phyloP scores from a whole-genome alignment of 1,140 invertebrate species.

The Polyergus mexicanus region DNA sequence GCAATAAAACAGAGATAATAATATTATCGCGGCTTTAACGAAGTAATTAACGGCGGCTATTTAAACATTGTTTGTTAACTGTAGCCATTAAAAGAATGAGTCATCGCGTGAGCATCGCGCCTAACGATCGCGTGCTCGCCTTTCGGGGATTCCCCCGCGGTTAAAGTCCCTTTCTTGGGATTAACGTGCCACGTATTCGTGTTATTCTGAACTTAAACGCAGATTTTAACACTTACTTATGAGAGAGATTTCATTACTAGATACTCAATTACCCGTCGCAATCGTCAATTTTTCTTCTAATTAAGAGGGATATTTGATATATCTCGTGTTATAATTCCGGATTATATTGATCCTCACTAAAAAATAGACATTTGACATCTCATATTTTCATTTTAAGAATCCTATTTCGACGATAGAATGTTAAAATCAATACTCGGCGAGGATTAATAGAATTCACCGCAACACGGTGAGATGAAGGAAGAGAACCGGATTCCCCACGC shows the following conservation, averaged over 20 bases:
- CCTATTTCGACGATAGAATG: neutral
- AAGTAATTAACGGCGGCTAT: slow-evolving; percentile 50
- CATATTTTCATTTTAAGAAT: neutral
- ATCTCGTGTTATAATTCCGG: neutral
- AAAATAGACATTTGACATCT: neutral
- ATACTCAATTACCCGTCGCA: neutral
- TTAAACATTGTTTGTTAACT: slow-evolving; percentile 59
- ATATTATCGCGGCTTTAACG: slow-evolving; percentile 55
- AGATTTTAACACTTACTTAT: neutral
- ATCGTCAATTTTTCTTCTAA: slow-evolving; percentile 10
- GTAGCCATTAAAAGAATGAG: slow-evolving; percentile 52
- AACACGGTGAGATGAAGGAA: neutral
- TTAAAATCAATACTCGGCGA: neutral
- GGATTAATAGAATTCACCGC: slow-evolving; percentile 21
- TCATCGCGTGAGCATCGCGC: slow-evolving; percentile 51
- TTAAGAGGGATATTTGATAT: neutral
- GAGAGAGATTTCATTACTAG: neutral
- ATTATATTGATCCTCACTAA: neutral
- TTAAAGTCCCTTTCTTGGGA: slow-evolving; percentile 18
- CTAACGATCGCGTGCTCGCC: slow-evolving; percentile 50
- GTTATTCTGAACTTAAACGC: too few relatives aligned
- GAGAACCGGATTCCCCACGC: neutral
- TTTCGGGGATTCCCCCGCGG: slow-evolving; percentile 7
- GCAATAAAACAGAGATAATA: slow-evolving; percentile 29
- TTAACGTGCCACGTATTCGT: slow-evolving; percentile 1